Base-by-base conservation (phyloP, 2,797 vertebrate genomes). In the Pelodytes ibericus region DNA sequence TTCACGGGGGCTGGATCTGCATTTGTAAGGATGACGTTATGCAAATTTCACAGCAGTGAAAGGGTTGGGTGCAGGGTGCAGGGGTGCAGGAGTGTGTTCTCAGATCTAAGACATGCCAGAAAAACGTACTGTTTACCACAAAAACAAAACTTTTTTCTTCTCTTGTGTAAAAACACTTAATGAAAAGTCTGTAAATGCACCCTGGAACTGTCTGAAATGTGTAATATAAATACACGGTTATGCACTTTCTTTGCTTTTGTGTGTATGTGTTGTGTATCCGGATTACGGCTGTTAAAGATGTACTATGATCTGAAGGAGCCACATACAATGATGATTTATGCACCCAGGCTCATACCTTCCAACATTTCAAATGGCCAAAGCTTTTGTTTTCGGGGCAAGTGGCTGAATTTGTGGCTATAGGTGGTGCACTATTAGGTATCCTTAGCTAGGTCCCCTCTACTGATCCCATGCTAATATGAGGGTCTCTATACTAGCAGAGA, bases 211-310 rank as follows among this genome's bases (percentile, higher is more conserved):
- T 79, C 73, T 44, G 26, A 56, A 24, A 69, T 68, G 64, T 58
- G 63, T 67, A 56, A 53, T 72, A 79, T 79, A 73, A 79, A 79
- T 73, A 78, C 41, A 78, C 27, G 25, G 62, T 61, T 78, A 69
- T 79, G 77, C 71, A 69, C 71, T 73, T 61, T 79, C 57, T 62
- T 66, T 79, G 71, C 25, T 30, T 49, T 29, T 36, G 25, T 58
- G 56, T 41, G 58, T 20, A 10, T 56, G 44, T 57, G 41, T 33
- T 26, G 18, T 16, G 3, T 63, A n/a, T 68, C 22, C 36, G 27
- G 29, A 26, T 47, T 22, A 47, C 18, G 16, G 16, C 3, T 13
- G 44, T 4, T 15, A 47, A 47, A 15, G 44, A 15, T 13, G 2
- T 47, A 18, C 16, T 47, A 13, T 47, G 44, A 47, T 47, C 16